Evolutionary conservation across 1,140 invertebrate genomes (phyloP), one percentile per base, ranked within the genome.

Genomic region (Psilanteris sp.): DNA sequence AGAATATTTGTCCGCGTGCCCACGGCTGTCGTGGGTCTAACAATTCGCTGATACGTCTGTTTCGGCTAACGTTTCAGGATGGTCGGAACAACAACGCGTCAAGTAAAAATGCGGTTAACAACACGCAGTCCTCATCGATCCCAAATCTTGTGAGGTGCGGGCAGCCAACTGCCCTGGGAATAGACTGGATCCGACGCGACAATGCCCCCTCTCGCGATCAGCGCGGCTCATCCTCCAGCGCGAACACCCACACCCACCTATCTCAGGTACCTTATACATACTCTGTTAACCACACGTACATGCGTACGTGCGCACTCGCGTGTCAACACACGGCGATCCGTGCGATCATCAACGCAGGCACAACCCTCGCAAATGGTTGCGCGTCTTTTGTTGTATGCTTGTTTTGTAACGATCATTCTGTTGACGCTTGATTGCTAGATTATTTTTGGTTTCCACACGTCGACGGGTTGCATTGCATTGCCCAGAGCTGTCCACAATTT

Each of bases 181-280:
- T 84, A 81, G 81, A 84, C 78, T 84, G 80, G 83, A 80, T 77
- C 72, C 79, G 83, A 41, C 83, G 80, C 74, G 83, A 84, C 55
- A 84, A 84, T 81, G 79, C 79, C 71, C 76, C 76, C 67, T 78
- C 79, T 66, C 81, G 79, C 77, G 80, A 83, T 72, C 78, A 84
- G 31, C 80, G 82, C 43, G 82, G 81, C 77, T 85, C 81, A 59
- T 81, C 83, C 68, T 84, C 81, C 76, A 79, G 70, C 72, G 66
- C 73, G 76, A 79, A 79, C 54, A 76, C 76, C 37, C 79, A 82
- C 76, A 81, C 76, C 74, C 80, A 80, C 67, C 77, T 80, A 52
- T 81, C 79, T 83, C 83, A 82, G 80, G 82, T 84, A 83, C 54
- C 52, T 66, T 39, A 27, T 66, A 66, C 61, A 66, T 48, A 27